phyloP scores from a whole-genome alignment of 2,113 vertebrate genomes.

The Percina caprodes region DNA sequence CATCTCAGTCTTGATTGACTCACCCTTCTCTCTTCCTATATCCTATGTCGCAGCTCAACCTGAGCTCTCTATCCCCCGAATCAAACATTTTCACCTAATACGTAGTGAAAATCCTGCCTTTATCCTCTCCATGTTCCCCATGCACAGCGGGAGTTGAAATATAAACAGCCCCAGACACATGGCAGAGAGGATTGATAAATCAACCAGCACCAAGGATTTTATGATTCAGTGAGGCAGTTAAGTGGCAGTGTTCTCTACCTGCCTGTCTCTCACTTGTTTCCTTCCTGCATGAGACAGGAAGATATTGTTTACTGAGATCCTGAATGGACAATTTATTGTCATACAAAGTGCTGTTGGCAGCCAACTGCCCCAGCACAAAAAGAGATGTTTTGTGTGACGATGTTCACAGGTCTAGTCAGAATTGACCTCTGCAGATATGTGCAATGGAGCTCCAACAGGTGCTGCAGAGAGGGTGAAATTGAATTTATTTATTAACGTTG shows the following conservation, averaged over 20 bases:
- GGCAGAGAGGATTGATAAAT: constrained; percentile 55
- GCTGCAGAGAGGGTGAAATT: constrained; percentile 57
- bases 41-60: constrained; percentile 37
- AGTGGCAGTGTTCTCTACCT: constrained; percentile 15
- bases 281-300: constrained; percentile 39
- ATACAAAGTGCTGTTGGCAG: constrained; percentile 31
- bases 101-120: constrained; percentile 61
- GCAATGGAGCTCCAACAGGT: constrained; percentile 71
- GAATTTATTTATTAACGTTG: constrained; percentile 65
- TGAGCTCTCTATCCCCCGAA: constrained; percentile 49
- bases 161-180: constrained; percentile 51
- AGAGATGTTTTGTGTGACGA: constrained; percentile 54
- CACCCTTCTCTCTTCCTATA: neutral
- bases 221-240: constrained; percentile 65
- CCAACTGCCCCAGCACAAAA: constrained; percentile 10
- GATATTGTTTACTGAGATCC: constrained; percentile 45
- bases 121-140: constrained; percentile 40
- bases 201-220: constrained; percentile 53
- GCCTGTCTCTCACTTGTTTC: constrained; percentile 32
- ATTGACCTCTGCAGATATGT: constrained; percentile 58
- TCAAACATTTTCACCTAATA: constrained; percentile 69
- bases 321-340: constrained; percentile 41
- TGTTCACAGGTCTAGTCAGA: constrained; percentile 40
- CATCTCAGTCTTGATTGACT: constrained; percentile 40
- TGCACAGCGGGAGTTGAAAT: constrained; percentile 55